These are phyloP conservation scores for Perodicticus potto DNA, from an alignment of 2,797 vertebrate species.

Conservation along the genomic window DNA sequence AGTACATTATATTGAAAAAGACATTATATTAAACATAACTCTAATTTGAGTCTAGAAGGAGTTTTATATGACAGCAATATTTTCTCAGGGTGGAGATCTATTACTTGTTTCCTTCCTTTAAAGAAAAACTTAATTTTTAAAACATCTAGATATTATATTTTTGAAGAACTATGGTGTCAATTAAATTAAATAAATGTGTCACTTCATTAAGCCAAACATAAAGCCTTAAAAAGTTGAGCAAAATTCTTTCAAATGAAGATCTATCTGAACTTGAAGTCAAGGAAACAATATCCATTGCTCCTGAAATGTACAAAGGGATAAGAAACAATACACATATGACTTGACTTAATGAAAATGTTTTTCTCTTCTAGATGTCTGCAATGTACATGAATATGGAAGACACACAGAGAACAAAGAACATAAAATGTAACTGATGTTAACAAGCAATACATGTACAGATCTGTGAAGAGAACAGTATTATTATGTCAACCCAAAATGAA, in stretches of 20 bases:
- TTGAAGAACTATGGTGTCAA: background rate
- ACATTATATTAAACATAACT: background rate
- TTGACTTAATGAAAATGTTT: background rate
- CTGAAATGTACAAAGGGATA: slow-evolving; percentile 1
- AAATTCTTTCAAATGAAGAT: background rate
- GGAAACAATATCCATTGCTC: background rate
- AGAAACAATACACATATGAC: background rate
- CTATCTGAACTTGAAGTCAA: background rate
- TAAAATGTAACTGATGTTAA: background rate
- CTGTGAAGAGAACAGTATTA: background rate
- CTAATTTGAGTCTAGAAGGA: background rate
- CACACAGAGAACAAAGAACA: background rate
- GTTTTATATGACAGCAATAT: background rate
- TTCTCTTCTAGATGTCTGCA: background rate
- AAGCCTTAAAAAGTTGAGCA: background rate
- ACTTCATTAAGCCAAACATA: background rate
- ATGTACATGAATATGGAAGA: background rate
- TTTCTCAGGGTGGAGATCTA: background rate
- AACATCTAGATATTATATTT: background rate
- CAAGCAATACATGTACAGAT: background rate
- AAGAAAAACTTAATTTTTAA: background rate
- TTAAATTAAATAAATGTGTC: background rate
- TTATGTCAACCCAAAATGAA: background rate
- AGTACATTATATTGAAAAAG: background rate
- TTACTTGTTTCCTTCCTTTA: background rate